A percentile compares a stretch with the other conserved stretches of the same genome.
Conservation (phyloP, 2,797 vertebrate species). For the Labroides dimidiatus region DNA sequence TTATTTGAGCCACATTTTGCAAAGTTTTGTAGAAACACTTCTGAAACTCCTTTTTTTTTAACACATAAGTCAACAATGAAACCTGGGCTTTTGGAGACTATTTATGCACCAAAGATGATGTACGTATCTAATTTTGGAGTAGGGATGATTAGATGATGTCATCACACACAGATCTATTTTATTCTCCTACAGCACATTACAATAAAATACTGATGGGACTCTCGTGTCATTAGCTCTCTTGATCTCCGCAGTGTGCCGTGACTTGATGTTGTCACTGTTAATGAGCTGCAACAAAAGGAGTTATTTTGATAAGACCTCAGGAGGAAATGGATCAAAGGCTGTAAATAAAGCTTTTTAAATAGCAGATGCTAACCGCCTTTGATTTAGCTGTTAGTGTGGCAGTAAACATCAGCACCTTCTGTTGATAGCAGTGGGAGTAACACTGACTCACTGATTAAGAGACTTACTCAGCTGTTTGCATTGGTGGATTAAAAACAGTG, state of each 20-base stretch:
- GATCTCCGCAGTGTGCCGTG: background rate
- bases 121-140: background rate
- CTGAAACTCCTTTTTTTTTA: background rate
- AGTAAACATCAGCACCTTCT: conserved; percentile 2
- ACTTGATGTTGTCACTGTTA: conserved; percentile 3
- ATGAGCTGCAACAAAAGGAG: conserved; percentile 8
- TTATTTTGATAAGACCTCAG: background rate
- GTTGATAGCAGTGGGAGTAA: conserved; percentile 1
- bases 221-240: background rate
- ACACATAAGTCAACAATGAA: background rate
- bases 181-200: background rate
- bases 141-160: background rate
- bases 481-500: conserved; percentile 6
- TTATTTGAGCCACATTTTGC: too few species aligned
- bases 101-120: background rate
- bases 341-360: conserved; percentile 13
- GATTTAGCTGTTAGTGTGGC: background rate
- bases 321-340: conserved; percentile 6
- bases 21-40: too few species aligned
- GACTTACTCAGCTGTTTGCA: conserved; percentile 19
- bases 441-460: background rate
- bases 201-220: background rate
- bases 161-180: background rate
- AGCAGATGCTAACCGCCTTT: conserved; percentile 2
- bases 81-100: background rate